Percentiles rank a stretch among this genome's conserved stretches.
Conservation (phyloP, 2,113 vertebrate genomes). For the Onychorhynchus coronatus region DNA sequence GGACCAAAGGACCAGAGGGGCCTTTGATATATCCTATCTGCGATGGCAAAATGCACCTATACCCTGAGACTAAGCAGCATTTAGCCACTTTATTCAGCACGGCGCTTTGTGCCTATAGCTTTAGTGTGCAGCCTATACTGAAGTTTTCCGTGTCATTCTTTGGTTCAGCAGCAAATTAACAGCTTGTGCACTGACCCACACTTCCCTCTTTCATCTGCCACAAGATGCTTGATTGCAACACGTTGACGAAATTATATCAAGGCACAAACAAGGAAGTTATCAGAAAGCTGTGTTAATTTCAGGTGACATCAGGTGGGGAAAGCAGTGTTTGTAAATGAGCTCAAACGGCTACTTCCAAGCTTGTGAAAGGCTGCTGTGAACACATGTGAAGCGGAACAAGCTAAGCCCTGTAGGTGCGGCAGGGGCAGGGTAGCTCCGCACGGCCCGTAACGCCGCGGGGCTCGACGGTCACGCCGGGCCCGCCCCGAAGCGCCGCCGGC, state of each 20-base stretch:
- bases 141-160: neutral
- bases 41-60: neutral
- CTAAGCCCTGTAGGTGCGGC: neutral
- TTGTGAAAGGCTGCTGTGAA: neutral
- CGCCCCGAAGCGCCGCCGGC: too few species aligned
- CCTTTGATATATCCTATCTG: neutral
- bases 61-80: neutral
- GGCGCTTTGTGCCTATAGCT: neutral
- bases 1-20: neutral
- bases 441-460: rapidly evolving
- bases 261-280: neutral
- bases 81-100: neutral
- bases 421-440: neutral
- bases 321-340: neutral
- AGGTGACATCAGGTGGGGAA: neutral
- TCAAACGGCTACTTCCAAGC: neutral
- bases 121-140: neutral
- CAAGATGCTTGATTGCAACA: neutral
- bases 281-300: neutral
- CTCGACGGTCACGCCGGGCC: neutral
- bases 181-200: neutral
- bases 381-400: rapidly evolving
- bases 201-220: neutral
- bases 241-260: neutral
- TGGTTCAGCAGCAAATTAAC: neutral